These are phyloP conservation scores for Macrosteles quadrilineatus DNA, from an alignment of 1,140 invertebrate genomes.

Conservation along the genomic window DNA sequence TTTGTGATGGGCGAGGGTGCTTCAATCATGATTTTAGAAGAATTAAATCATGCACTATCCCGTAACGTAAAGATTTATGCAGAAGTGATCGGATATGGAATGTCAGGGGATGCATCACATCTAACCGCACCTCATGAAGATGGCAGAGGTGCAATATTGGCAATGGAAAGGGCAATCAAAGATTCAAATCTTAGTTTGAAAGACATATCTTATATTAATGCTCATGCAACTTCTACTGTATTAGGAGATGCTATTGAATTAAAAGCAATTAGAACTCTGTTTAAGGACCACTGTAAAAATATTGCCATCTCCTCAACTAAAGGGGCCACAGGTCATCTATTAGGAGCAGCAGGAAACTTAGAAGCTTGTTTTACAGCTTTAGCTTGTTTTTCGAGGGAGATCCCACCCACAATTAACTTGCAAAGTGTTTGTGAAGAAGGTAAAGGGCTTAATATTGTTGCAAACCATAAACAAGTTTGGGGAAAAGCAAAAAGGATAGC, in stretches of 20 bases:
- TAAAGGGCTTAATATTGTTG: conserved; percentile 70
- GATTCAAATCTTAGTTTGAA: conserved; percentile 65
- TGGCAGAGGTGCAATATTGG: conserved; percentile 83
- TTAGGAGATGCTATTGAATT: conserved; percentile 91
- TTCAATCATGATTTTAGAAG: conserved; percentile 88
- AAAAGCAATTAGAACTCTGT: conserved; percentile 75
- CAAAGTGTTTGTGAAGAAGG: conserved; percentile 63
- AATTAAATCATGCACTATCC: conserved; percentile 78
- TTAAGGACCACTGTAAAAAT: conserved; percentile 60
- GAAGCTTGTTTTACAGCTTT: conserved; percentile 86
- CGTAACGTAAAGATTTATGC: conserved; percentile 84
- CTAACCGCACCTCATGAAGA: conserved; percentile 89
- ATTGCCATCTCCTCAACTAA: conserved; percentile 88
- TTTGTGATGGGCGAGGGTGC: conserved; percentile 99
- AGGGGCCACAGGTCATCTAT: conserved; percentile 91
- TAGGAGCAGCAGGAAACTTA: conserved; percentile 93
- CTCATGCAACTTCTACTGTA: conserved; percentile 97
- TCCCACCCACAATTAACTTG: conserved; percentile 94
- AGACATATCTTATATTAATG: conserved; percentile 88
- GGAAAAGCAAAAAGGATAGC: conserved; percentile 65
- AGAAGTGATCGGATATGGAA: conserved; percentile 94
- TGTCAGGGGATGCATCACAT: conserved; percentile 94
- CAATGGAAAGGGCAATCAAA: conserved; percentile 85
- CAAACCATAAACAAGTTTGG: conserved; percentile 64
- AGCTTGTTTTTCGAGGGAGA: conserved; percentile 68